Conservation (phyloP, 53 echinoderm and acorn worm species). For the Zoroaster sp. region DNA sequence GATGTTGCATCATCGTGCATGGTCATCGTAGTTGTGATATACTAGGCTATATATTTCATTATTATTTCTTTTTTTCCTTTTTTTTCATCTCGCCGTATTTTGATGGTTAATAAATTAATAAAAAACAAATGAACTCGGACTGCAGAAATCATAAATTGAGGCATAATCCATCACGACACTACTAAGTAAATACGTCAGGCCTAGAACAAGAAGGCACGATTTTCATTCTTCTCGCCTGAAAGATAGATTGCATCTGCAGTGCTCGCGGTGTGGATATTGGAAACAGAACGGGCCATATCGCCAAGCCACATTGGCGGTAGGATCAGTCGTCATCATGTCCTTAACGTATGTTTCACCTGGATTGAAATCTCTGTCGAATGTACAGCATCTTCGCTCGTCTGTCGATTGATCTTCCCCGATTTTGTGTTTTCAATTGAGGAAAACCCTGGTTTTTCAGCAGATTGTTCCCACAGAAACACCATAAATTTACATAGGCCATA, state of each 20-base stretch:
- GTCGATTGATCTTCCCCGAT: slow-evolving; percentile 6
- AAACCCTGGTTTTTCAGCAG: not conserved
- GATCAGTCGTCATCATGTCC: slow-evolving; percentile 13
- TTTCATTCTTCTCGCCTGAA: not conserved
- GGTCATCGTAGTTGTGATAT: too few relatives aligned
- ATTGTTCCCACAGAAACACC: not conserved
- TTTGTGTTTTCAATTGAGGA: not conserved
- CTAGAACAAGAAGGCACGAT: not conserved
- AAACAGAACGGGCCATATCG: not conserved
- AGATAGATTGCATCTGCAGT: slow-evolving; percentile 7
- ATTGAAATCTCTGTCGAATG: slow-evolving; percentile 20
- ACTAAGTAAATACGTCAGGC: not conserved
- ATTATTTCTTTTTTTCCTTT: too few relatives aligned
- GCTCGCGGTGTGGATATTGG: not conserved
- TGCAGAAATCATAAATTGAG: not conserved
- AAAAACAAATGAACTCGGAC: too few relatives aligned
- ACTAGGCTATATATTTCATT: too few relatives aligned
- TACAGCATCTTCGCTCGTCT: slow-evolving; percentile 3
- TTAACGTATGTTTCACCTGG: slow-evolving; percentile 16
- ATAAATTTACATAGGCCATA: too few relatives aligned
- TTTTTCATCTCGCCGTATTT: too few relatives aligned
- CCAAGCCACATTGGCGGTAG: slow-evolving; percentile 28
- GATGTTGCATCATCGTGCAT: too few relatives aligned
- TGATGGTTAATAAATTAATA: too few relatives aligned
- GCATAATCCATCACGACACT: not conserved